Evolutionary conservation across 2,113 vertebrate species (phyloP).

Genomic region (Falcunculus frontatus): DNA sequence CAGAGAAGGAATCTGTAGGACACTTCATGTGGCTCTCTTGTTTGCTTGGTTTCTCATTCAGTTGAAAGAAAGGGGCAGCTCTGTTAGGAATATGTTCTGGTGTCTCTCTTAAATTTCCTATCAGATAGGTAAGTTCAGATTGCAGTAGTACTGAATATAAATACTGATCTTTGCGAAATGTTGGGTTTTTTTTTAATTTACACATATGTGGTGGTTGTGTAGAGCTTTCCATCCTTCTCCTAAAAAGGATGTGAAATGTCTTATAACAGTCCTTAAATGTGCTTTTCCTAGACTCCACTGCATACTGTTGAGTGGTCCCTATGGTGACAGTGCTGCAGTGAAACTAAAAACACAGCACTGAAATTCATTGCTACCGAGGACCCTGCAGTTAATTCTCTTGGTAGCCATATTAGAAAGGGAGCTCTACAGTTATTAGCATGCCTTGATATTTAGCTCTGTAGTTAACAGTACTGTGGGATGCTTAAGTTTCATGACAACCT

Average conservation of each 20-base stretch:
- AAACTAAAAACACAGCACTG: not conserved
- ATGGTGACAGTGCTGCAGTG: slow-evolving; percentile 16
- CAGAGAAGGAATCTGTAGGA: not conserved
- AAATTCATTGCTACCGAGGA: not conserved
- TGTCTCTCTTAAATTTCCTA: not conserved
- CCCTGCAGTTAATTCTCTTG: not conserved
- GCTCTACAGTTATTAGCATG: not conserved
- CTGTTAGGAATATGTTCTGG: not conserved
- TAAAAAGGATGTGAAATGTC: not conserved
- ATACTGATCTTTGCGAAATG: not conserved
- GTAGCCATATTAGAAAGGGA: not conserved
- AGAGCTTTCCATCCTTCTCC: not conserved
- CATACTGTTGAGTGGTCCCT: not conserved
- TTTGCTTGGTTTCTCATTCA: not conserved
- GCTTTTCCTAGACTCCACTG: not conserved
- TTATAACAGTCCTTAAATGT: not conserved
- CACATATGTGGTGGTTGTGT: rapidly evolving
- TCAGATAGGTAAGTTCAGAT: not conserved
- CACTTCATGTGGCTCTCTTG: not conserved
- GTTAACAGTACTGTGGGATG: not conserved
- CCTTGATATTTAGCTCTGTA: not conserved
- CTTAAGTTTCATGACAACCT: not conserved
- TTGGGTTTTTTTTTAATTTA: not conserved
- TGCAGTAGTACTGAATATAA: not conserved
- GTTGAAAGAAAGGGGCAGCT: not conserved